Evolutionary conservation across 2,888 invertebrate species (phyloP).

Genomic region (Mantis religiosa): DNA sequence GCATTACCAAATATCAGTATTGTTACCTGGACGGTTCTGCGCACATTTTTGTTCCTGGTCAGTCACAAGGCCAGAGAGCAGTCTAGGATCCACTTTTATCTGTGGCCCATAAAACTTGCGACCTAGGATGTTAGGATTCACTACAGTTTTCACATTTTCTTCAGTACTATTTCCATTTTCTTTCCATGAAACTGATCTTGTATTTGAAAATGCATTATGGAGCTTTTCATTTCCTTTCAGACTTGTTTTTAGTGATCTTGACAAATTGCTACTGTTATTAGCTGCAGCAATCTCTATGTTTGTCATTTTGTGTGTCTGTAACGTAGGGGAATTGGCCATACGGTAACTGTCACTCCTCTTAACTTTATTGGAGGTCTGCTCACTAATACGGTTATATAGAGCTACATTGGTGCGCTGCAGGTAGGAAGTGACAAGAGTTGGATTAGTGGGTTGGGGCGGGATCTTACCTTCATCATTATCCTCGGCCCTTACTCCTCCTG

Average conservation of each 20-base stretch:
- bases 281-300: constrained; percentile 34
- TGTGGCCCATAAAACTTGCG: constrained; percentile 43
- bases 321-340: constrained; percentile 69
- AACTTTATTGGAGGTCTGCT: constrained; percentile 47
- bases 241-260: not conserved
- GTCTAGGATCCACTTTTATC: constrained; percentile 38
- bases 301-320: constrained; percentile 56
- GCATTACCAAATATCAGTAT: constrained; percentile 73
- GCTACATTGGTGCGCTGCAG: constrained; percentile 27
- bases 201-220: not conserved
- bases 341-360: constrained; percentile 83
- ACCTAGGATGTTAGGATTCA: constrained; percentile 40
- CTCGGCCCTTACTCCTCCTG: constrained; percentile 42
- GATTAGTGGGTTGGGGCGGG: constrained; percentile 30
- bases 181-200: not conserved
- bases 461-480: constrained; percentile 63
- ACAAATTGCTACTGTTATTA: not conserved
- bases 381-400: constrained; percentile 27
- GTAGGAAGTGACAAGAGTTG: constrained; percentile 25
- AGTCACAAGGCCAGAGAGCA: constrained; percentile 43
- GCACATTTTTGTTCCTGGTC: constrained; percentile 58
- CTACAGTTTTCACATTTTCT: constrained; percentile 26
- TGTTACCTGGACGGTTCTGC: constrained; percentile 59
- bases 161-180: not conserved
- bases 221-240: constrained; percentile 40